Conservation (phyloP, 2,888 invertebrate species). For the Cheilosia urbana region DNA sequence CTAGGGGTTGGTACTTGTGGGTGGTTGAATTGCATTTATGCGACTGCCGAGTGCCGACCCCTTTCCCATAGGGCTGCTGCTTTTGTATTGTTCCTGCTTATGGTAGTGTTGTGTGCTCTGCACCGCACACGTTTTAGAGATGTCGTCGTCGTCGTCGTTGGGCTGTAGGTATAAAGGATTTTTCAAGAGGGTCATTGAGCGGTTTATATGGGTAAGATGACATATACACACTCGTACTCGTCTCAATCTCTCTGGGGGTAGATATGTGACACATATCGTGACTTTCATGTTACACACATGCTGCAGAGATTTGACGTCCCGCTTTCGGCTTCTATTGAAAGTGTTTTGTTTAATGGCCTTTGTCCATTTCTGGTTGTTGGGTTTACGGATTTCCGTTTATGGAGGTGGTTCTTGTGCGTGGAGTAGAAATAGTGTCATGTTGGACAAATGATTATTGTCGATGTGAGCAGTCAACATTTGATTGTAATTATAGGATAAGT, state of each 20-base stretch:
- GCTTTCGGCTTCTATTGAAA: conserved; percentile 32
- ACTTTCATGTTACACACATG: conserved; percentile 41
- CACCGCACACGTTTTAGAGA: conserved; percentile 30
- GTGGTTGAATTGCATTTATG: conserved; percentile 4
- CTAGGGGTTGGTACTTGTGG: conserved; percentile 23
- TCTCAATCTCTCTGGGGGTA: conserved; percentile 42
- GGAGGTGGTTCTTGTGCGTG: neutral
- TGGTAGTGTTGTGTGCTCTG: neutral
- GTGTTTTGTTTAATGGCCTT: conserved; percentile 58
- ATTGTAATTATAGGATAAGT: no score
- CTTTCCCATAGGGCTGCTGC: conserved; percentile 13
- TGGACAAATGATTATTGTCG: neutral
- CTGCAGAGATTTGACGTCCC: conserved; percentile 46
- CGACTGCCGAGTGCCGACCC: conserved; percentile 16
- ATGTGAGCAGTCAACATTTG: no score
- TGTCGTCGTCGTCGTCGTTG: neutral
- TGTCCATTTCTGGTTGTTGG: conserved; percentile 34
- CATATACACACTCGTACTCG: neutral
- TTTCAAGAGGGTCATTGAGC: conserved; percentile 52
- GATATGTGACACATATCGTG: conserved; percentile 45
- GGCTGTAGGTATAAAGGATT: conserved; percentile 45
- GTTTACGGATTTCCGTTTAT: conserved; percentile 35
- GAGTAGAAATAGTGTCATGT: neutral
- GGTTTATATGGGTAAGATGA: conserved; percentile 33
- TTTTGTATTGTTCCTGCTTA: conserved; percentile 18